Conservation (phyloP, 1,140 invertebrate species). For the Papilio polyxenes region DNA sequence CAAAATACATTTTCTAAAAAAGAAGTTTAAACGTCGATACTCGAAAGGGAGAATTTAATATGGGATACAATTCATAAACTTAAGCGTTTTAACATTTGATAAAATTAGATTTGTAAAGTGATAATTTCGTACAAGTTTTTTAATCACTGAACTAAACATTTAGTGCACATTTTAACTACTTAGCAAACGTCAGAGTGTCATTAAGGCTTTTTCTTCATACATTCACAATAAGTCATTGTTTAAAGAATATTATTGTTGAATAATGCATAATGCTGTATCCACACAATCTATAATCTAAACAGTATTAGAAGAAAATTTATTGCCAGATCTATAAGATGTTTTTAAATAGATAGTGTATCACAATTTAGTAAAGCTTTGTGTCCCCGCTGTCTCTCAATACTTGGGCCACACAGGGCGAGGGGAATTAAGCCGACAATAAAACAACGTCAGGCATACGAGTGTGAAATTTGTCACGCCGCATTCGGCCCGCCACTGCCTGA, state of each 20-base stretch:
- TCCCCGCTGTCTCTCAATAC: conserved; percentile 33
- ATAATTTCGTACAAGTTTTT: too few relatives aligned
- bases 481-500: conserved; percentile 52
- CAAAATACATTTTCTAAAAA: conserved; percentile 53
- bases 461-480: conserved; percentile 65
- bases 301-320: too few relatives aligned
- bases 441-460: conserved; percentile 61
- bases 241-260: not conserved
- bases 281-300: too few relatives aligned
- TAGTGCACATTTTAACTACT: too few relatives aligned
- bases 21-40: conserved; percentile 54
- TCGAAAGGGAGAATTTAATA: conserved; percentile 40
- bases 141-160: too few relatives aligned
- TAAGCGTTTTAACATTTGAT: not conserved
- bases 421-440: conserved; percentile 64
- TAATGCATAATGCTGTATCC: not conserved
- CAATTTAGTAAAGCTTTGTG: not conserved
- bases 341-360: too few relatives aligned
- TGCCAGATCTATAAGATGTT: too few relatives aligned
- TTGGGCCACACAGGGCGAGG: conserved; percentile 42
- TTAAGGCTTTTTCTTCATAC: too few relatives aligned
- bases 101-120: not conserved
- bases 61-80: conserved; percentile 34
- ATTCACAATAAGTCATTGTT: too few relatives aligned
- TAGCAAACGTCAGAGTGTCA: too few relatives aligned